These are phyloP conservation scores for Todus mexicanus DNA, from an alignment of 2,797 vertebrate species.

Conservation along the genomic window DNA sequence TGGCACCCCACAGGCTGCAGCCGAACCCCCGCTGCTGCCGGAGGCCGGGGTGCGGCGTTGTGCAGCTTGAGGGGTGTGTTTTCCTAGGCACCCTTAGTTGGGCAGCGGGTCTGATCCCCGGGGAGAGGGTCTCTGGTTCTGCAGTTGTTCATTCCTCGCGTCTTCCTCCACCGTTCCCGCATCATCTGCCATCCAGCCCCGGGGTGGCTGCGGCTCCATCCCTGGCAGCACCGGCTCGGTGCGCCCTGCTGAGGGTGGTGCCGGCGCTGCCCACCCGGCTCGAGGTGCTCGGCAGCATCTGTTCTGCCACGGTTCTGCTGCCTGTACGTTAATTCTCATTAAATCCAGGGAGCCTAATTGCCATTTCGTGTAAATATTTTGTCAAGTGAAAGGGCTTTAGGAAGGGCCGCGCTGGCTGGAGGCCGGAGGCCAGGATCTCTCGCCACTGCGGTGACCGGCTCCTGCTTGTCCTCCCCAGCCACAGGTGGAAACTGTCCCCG, in stretches of 20 bases:
- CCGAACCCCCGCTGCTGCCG: background rate
- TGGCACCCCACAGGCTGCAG: background rate
- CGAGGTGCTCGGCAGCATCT: background rate
- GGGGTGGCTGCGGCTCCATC: background rate
- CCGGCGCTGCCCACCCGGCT: fast-evolving
- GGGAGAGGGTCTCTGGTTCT: background rate
- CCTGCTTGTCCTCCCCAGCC: background rate
- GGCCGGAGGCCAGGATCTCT: background rate
- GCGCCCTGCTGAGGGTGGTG: background rate
- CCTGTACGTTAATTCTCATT: background rate
- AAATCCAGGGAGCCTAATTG: background rate
- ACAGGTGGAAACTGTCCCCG: fast-evolving
- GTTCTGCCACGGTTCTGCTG: background rate
- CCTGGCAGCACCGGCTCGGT: background rate
- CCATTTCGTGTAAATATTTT: background rate
- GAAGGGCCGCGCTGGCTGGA: fast-evolving
- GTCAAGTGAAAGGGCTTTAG: background rate
- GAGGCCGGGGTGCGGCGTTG: fast-evolving
- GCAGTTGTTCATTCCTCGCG: background rate
- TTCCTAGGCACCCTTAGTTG: background rate
- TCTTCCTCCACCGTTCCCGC: background rate
- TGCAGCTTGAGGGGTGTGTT: fast-evolving
- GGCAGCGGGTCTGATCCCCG: background rate
- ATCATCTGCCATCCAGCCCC: background rate
- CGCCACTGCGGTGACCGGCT: fast-evolving